phyloP scores from a whole-genome alignment of 2,797 vertebrate genomes.

The Phylloscopus collybita region DNA sequence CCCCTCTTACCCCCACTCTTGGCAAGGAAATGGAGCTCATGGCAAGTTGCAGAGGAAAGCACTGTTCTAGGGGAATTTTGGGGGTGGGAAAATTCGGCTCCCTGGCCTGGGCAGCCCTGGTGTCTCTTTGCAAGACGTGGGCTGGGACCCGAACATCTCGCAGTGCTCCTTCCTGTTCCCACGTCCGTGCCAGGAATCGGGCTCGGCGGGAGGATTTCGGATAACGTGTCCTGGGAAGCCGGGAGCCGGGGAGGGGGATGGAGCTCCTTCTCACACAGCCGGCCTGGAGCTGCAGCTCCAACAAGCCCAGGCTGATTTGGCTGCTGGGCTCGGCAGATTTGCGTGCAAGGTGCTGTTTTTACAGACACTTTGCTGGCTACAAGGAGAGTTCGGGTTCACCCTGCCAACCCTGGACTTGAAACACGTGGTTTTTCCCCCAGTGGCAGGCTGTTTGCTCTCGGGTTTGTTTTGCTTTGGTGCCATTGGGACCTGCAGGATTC shows the following conservation, averaged over 20 bases:
- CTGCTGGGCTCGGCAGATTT: not conserved
- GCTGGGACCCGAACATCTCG: conserved; percentile 10
- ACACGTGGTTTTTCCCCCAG: rapidly evolving
- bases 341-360: not conserved
- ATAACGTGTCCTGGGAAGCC: not conserved
- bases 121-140: not conserved
- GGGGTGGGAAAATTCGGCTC: not conserved
- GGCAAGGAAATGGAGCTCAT: not conserved
- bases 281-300: not conserved
- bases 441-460: not conserved
- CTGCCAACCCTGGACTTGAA: rapidly evolving
- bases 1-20: not conserved
- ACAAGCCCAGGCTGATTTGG: not conserved
- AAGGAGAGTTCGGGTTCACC: not conserved
- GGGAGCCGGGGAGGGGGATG: not conserved
- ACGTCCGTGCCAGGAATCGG: not conserved
- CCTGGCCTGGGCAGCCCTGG: not conserved
- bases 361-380: not conserved
- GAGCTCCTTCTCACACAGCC: not conserved
- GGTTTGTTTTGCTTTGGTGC: not conserved
- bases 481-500: not conserved
- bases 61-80: not conserved
- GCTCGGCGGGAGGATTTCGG: not conserved
- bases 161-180: conserved; percentile 57
- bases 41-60: not conserved